Percentiles rank a stretch among this genome's conserved stretches.
Conservation (phyloP, 2,113 vertebrate species). For the Proterorhinus semilunaris region DNA sequence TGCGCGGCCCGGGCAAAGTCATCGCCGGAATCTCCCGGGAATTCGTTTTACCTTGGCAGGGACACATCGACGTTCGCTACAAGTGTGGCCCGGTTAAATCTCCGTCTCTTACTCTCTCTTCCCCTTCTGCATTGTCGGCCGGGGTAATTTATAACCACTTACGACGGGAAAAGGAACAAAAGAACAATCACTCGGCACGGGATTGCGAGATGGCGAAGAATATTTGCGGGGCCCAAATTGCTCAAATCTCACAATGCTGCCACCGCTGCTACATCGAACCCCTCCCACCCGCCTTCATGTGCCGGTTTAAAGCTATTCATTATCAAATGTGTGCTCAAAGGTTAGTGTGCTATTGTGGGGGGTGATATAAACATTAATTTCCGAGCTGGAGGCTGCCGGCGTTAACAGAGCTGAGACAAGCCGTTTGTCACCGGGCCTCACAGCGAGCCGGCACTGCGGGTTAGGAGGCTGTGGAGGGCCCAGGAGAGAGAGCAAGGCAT, state of each 20-base stretch:
- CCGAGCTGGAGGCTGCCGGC: conserved; percentile 67
- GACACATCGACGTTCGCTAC: conserved; percentile 40
- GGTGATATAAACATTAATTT: conserved; percentile 76
- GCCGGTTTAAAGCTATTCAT: conserved; percentile 82
- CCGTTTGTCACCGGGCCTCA: conserved; percentile 73
- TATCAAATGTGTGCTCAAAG: conserved; percentile 82
- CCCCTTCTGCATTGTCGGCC: conserved; percentile 30
- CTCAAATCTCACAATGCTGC: conserved; percentile 61
- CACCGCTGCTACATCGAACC: conserved; percentile 37
- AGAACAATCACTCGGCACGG: conserved; percentile 24
- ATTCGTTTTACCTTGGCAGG: conserved; percentile 41
- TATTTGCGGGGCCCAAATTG: conserved; percentile 72
- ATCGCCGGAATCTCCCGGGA: conserved; percentile 31
- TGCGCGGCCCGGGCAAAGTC: conserved; percentile 34
- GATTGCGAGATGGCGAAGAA: conserved; percentile 56
- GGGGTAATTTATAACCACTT: conserved; percentile 48
- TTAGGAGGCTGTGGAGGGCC: conserved; percentile 65
- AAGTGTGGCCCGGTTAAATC: conserved; percentile 52
- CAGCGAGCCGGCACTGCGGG: conserved; percentile 55
- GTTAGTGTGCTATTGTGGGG: conserved; percentile 65
- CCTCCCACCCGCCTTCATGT: conserved; percentile 56
- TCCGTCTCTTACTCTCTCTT: conserved; percentile 36
- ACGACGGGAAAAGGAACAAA: conserved; percentile 17
- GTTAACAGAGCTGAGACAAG: conserved; percentile 65
- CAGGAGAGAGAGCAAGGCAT: conserved; percentile 58